Percentiles rank a stretch among this genome's conserved stretches.
These are phyloP conservation scores for Sarcophaga caerulescens DNA, from an alignment of 2,888 invertebrate genomes.

Conservation along the genomic window DNA sequence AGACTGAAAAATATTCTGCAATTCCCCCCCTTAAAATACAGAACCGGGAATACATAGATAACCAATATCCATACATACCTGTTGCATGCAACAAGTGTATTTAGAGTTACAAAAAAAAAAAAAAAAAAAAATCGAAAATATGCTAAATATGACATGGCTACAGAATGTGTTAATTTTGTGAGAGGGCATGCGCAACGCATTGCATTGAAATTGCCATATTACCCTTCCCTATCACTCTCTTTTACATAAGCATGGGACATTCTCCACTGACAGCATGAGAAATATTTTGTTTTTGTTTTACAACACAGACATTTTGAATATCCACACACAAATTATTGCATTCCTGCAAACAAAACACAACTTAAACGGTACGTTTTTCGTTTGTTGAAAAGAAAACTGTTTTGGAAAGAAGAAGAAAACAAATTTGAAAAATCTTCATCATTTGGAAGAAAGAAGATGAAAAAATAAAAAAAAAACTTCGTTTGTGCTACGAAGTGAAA, in stretches of 20 bases:
- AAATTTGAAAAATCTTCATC: constrained; percentile 22
- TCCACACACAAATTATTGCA: neutral
- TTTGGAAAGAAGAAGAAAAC: neutral
- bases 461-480: constrained; percentile 33
- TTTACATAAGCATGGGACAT: too few species aligned
- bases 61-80: constrained; percentile 4
- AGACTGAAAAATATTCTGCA: constrained; percentile 11
- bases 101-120: neutral
- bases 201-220: neutral
- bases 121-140: neutral
- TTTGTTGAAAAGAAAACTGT: constrained; percentile 29
- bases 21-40: constrained; percentile 15
- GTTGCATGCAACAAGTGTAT: constrained; percentile 56
- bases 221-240: too few species aligned
- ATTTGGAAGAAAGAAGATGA: constrained; percentile 10
- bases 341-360: neutral
- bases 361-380: neutral
- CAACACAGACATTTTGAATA: too few species aligned
- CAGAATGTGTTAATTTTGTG: constrained; percentile 25
- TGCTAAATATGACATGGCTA: constrained; percentile 16
- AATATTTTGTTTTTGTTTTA: too few species aligned
- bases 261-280: too few species aligned
- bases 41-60: constrained; percentile 24
- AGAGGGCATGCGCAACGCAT: constrained; percentile 37
- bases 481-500: constrained; percentile 66